phyloP scores from a whole-genome alignment of 2,888 invertebrate species.

The Lacanobia wlatinum region DNA sequence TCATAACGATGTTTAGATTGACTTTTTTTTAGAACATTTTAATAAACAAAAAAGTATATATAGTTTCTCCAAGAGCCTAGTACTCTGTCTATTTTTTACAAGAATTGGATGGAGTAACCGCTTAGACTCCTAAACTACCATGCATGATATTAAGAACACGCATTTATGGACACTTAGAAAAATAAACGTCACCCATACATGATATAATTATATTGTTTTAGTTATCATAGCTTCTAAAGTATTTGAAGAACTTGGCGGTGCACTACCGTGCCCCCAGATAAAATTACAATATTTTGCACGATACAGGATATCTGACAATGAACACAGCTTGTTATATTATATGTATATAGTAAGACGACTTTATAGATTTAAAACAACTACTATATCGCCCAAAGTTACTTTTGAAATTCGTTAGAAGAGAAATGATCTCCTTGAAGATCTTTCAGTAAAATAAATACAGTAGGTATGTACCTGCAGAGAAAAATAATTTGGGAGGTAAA shows the following conservation, averaged over 20 bases:
- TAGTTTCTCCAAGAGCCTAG: conserved; percentile 31
- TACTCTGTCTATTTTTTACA: conserved; percentile 39
- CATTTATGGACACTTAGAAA: conserved; percentile 52
- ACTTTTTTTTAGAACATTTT: conserved; percentile 25
- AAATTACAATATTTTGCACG: conserved; percentile 57
- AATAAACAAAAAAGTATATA: conserved; percentile 23
- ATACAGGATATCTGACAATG: conserved; percentile 43
- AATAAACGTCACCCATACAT: conserved; percentile 35
- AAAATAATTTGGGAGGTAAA: too few relatives aligned
- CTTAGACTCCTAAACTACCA: conserved; percentile 34
- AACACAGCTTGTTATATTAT: conserved; percentile 59
- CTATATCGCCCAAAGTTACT: conserved; percentile 46
- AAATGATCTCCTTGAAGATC: background rate
- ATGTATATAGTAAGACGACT: conserved; percentile 43
- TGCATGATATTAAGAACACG: conserved; percentile 53
- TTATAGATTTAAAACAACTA: conserved; percentile 53
- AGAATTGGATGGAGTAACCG: conserved; percentile 35
- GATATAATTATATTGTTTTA: conserved; percentile 11
- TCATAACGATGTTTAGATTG: conserved; percentile 33
- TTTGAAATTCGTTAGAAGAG: too few relatives aligned
- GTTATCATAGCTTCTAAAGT: conserved; percentile 23
- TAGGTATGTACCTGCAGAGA: too few relatives aligned
- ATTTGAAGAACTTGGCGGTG: conserved; percentile 25
- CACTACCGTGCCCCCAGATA: conserved; percentile 14
- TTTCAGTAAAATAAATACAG: too few relatives aligned